Conservation (phyloP, 1,140 invertebrate genomes). For the Drosophila lowei region DNA sequence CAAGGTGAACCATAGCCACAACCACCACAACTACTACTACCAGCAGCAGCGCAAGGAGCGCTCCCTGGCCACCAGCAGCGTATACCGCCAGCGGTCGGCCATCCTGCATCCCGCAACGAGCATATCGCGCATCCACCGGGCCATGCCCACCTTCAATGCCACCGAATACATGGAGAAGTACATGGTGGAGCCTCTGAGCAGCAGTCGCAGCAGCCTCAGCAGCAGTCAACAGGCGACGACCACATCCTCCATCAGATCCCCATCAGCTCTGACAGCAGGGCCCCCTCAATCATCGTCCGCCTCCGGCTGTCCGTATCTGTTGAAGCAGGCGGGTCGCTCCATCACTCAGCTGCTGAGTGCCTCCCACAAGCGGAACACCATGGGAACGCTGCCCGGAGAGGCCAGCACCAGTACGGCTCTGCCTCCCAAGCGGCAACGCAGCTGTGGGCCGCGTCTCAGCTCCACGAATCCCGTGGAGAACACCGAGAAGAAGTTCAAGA, state of each 20-base stretch:
- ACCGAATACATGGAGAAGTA: constrained; percentile 80
- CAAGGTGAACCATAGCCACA: constrained; percentile 49
- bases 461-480: constrained; percentile 40
- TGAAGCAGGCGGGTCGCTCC: constrained; percentile 68
- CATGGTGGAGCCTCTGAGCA: constrained; percentile 68
- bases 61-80: constrained; percentile 63
- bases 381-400: constrained; percentile 25
- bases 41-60: constrained; percentile 68
- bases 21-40: constrained; percentile 61
- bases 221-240: constrained; percentile 12
- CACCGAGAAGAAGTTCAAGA: constrained; percentile 70
- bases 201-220: constrained; percentile 66
- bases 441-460: constrained; percentile 69
- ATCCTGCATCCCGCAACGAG: constrained; percentile 52
- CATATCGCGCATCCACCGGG: constrained; percentile 67
- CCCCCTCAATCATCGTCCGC: constrained; percentile 27
- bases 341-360: constrained; percentile 65
- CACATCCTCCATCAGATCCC: neutral
- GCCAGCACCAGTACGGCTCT: constrained; percentile 28
- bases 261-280: constrained; percentile 13
- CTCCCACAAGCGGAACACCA: constrained; percentile 55
- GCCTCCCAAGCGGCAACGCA: constrained; percentile 70
- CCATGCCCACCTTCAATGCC: constrained; percentile 81
- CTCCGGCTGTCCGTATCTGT: constrained; percentile 55
- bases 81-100: constrained; percentile 67